Evolutionary conservation across 2,113 vertebrate species (phyloP).

Genomic region (Colistium nudipinnis): DNA sequence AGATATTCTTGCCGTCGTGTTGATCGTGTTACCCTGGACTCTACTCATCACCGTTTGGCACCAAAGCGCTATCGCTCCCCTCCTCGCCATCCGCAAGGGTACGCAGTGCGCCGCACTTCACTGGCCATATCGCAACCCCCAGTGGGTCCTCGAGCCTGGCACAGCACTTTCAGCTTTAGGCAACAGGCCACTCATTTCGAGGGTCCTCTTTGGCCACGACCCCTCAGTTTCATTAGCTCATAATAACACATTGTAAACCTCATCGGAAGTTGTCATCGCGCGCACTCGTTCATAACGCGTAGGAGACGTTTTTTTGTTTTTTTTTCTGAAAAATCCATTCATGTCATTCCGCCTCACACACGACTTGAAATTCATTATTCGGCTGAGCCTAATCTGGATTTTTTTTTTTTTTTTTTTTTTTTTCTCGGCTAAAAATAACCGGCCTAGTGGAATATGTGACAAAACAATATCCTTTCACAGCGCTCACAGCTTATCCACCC

Average conservation of each 20-base stretch:
- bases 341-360: too few species aligned
- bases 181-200: slow-evolving; percentile 39
- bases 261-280: slow-evolving; percentile 14
- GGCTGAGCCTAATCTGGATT: too few species aligned
- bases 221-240: slow-evolving; percentile 49
- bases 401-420: neutral
- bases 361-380: too few species aligned
- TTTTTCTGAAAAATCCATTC: neutral
- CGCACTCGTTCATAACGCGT: neutral
- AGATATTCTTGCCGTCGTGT: slow-evolving; percentile 98
- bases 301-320: neutral
- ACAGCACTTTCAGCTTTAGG: slow-evolving; percentile 48
- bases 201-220: slow-evolving; percentile 30
- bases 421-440: neutral
- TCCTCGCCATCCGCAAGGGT: slow-evolving; percentile 97
- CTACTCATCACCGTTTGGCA: slow-evolving; percentile 99
- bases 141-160: slow-evolving; percentile 62
- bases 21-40: slow-evolving; percentile 99
- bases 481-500: slow-evolving; percentile 2
- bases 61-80: slow-evolving; percentile 94
- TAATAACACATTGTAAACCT: slow-evolving; percentile 40
- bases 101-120: slow-evolving; percentile 55
- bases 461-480: slow-evolving; percentile 1
- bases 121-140: slow-evolving; percentile 22
- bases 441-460: neutral